A percentile compares a stretch with the other conserved stretches of the same genome.
These are phyloP conservation scores for Glaucopsyche alexis DNA, from an alignment of 2,888 invertebrate genomes.

Conservation along the genomic window DNA sequence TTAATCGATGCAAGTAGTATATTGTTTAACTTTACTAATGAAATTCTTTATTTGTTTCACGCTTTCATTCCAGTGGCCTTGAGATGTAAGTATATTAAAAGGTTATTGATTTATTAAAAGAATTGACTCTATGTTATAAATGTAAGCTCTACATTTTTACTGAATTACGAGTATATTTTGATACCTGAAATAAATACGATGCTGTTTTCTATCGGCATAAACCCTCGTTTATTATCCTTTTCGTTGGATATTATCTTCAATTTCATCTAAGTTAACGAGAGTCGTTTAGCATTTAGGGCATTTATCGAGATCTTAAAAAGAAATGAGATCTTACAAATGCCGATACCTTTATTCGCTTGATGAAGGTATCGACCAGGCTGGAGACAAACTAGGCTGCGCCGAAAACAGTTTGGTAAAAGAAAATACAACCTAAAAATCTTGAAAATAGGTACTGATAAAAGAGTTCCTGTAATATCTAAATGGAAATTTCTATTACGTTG, in stretches of 20 bases:
- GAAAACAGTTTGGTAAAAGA: neutral
- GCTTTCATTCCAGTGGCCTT: constrained; percentile 69
- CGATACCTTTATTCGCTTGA: constrained; percentile 1
- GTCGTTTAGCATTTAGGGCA: constrained; percentile 35
- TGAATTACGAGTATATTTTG: neutral
- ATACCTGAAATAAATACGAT: neutral
- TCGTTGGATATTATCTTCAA: constrained; percentile 35
- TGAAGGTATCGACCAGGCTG: constrained; percentile 10
- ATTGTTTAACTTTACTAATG: constrained; percentile 39
- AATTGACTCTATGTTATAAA: neutral
- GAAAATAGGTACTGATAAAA: no score
- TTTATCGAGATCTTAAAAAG: constrained; percentile 34
- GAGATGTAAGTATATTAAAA: constrained; percentile 68
- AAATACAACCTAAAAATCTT: neutral
- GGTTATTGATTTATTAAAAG: neutral
- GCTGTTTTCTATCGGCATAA: neutral
- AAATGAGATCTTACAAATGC: constrained; percentile 26
- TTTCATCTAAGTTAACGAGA: constrained; percentile 38
- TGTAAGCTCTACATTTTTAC: neutral
- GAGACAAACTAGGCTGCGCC: neutral
- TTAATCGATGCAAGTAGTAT: neutral
- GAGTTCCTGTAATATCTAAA: neutral
- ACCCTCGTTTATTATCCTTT: neutral
- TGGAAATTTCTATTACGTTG: constrained; percentile 2
- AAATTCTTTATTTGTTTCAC: constrained; percentile 53